Evolutionary conservation across 2,888 invertebrate genomes (phyloP).

Genomic region (Campoplex capitator): DNA sequence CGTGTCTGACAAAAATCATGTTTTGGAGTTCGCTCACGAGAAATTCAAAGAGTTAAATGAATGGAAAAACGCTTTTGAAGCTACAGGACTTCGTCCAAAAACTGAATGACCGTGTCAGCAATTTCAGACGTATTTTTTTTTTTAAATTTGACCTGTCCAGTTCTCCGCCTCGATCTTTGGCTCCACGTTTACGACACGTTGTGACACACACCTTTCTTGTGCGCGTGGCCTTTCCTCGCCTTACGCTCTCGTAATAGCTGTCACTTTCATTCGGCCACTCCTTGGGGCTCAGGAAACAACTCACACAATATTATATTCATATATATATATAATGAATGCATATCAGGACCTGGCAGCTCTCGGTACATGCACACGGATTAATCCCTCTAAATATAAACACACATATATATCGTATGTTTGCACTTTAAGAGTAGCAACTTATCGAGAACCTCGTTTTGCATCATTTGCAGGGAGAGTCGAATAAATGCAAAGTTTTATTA

Average conservation of each 20-base stretch:
- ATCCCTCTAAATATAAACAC: slow-evolving; percentile 5
- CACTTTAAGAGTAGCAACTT: slow-evolving; percentile 27
- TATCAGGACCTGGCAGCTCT: neutral
- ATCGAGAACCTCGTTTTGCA: slow-evolving; percentile 27
- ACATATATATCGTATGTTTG: neutral
- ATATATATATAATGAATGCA: neutral
- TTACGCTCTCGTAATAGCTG: slow-evolving; percentile 48
- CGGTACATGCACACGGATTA: neutral
- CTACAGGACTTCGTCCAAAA: neutral
- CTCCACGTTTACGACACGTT: slow-evolving; percentile 31
- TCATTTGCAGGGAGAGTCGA: slow-evolving; percentile 42
- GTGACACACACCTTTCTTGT: slow-evolving; percentile 24
- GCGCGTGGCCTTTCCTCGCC: slow-evolving; percentile 50
- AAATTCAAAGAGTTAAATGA: neutral
- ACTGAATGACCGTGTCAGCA: neutral
- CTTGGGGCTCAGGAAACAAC: slow-evolving; percentile 50
- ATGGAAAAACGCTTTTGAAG: neutral
- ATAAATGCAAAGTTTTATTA: slow-evolving; percentile 62
- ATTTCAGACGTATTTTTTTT: neutral
- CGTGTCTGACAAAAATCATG: neutral
- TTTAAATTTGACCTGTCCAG: neutral
- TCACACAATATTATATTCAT: neutral
- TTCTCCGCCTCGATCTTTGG: neutral
- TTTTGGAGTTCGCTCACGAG: too few relatives aligned
- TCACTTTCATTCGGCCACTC: slow-evolving; percentile 64